Conservation (phyloP, 2,113 vertebrate genomes). For the Nibea albiflora region DNA sequence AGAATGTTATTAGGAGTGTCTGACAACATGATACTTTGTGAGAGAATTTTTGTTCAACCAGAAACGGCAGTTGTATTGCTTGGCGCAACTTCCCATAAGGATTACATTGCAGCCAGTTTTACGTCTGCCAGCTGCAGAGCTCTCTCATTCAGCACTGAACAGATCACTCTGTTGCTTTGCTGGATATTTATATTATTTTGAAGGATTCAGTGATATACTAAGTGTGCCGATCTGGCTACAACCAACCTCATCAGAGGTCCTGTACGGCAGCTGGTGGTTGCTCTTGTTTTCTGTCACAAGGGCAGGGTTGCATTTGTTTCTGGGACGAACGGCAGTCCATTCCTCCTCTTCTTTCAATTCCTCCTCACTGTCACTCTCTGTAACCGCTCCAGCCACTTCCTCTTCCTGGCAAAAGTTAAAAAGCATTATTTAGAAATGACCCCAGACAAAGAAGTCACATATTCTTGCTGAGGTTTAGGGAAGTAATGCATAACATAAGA, state of each 20-base stretch:
- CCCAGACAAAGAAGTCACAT: background rate
- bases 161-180: background rate
- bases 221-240: background rate
- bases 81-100: too few species aligned
- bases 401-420: constrained; percentile 33
- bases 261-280: background rate
- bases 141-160: background rate
- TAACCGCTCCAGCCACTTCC: constrained; percentile 8
- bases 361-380: constrained; percentile 56
- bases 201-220: background rate
- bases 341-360: constrained; percentile 31
- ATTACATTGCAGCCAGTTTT: too few species aligned
- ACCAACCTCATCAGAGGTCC: constrained; percentile 64
- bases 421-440: background rate
- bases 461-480: background rate
- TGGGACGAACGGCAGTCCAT: constrained; percentile 8
- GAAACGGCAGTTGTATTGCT: too few species aligned
- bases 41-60: too few species aligned
- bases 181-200: background rate
- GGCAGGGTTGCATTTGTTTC: background rate
- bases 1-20: too few species aligned
- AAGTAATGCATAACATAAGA: background rate
- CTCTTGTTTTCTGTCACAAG: background rate
- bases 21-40: too few species aligned
- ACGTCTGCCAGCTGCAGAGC: too few species aligned